Percentiles rank a stretch among this genome's conserved stretches.
phyloP scores from a whole-genome alignment of 2,888 invertebrate genomes.

The Junonia oenone region DNA sequence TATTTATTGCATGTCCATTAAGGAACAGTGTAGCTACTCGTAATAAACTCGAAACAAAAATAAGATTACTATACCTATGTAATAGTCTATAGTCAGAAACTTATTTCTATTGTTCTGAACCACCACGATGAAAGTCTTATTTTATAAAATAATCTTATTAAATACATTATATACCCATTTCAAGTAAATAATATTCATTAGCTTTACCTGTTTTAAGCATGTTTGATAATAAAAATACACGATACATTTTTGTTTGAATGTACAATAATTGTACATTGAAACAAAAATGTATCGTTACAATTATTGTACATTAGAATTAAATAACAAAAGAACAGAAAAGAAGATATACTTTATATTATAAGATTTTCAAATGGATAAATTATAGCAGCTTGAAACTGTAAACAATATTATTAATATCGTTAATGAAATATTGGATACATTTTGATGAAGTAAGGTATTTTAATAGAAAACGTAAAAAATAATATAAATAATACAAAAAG shows the following conservation, averaged over 20 bases:
- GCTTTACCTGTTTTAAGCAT: background rate
- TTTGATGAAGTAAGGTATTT: constrained; percentile 1
- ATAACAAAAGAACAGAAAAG: background rate
- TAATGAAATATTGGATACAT: constrained; percentile 6
- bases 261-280: background rate
- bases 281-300: too few relatives aligned
- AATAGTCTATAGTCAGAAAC: background rate
- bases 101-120: background rate
- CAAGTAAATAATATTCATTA: too few relatives aligned
- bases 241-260: background rate
- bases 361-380: background rate
- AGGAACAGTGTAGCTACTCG: background rate
- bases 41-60: background rate
- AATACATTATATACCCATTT: too few relatives aligned
- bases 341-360: background rate
- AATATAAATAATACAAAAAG: background rate
- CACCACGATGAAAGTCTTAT: background rate
- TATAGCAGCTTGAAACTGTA: constrained; percentile 1
- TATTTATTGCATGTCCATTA: background rate
- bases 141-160: background rate
- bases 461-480: constrained; percentile 2
- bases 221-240: background rate
- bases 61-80: background rate
- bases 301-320: background rate
- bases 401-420: background rate